These are phyloP conservation scores for Ardeotis arabs DNA, from an alignment of 2,113 vertebrate genomes.

Conservation along the genomic window DNA sequence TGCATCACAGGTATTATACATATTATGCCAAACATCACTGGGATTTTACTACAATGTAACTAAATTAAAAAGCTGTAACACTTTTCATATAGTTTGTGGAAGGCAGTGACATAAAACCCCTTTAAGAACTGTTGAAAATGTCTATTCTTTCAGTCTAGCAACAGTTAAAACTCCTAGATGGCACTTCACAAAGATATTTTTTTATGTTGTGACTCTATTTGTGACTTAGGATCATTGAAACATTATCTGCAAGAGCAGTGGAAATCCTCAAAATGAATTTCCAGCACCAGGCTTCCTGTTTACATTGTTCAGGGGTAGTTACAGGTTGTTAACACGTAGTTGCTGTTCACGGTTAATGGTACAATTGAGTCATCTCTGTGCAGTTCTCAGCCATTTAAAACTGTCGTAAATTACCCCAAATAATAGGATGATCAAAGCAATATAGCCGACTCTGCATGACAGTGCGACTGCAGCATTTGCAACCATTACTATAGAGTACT, in stretches of 20 bases:
- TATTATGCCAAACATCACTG: neutral
- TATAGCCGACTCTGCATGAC: neutral
- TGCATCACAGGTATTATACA: neutral
- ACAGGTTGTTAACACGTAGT: neutral
- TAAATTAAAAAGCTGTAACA: neutral
- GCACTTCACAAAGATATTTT: neutral
- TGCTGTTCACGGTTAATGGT: neutral
- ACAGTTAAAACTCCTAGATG: neutral
- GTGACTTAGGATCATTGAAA: neutral
- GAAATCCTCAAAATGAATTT: conserved; percentile 19
- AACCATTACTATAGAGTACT: neutral
- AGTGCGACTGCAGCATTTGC: neutral
- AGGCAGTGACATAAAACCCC: neutral
- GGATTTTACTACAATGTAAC: neutral
- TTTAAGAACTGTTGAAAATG: neutral
- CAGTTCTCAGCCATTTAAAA: conserved; percentile 13
- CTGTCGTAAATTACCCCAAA: neutral
- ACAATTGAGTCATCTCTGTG: neutral
- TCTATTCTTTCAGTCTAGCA: neutral
- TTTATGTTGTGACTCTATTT: neutral
- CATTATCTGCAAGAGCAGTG: neutral
- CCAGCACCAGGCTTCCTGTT: conserved; percentile 28
- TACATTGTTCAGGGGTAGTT: neutral
- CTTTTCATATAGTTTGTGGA: neutral
- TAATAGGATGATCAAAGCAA: conserved; percentile 36